Base-by-base conservation (phyloP, 2,113 vertebrate species). In the Conger conger region DNA sequence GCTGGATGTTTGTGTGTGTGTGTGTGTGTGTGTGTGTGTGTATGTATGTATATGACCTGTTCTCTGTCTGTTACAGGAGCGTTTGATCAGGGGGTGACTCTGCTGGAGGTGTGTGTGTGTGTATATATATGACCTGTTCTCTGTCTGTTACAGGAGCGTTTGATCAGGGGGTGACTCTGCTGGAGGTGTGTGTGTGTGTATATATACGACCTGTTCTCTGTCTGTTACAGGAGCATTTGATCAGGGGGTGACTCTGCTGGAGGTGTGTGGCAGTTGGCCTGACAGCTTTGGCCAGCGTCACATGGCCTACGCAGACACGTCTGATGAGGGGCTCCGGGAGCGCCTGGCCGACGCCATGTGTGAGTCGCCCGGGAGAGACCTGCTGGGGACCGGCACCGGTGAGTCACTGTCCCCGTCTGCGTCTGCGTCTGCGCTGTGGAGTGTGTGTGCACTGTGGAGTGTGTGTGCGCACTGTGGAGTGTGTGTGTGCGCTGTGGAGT, bases 251-350 rank as follows among this genome's bases (percentile, higher is more conserved):
- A 99, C 98, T 54, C 92, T 99, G 89, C 95, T 99, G 91, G 97
- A 99, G 91, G 97, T 99, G 76, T 99, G 97, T 0, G 98, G 98
- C 84, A 99, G 98, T 92, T 99, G 98, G 98, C 98, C 98, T 0
- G 98, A 99, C 91, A 99, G 95, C 93, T 99, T 99, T 0, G 96
- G 97, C 9, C 94, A 99, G 36, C 95, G 97, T 15, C 97, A 99
- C 91, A 92, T 97, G 91, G 94, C 96, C 36, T 98, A 96, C 30
- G 91, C 96, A 40, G 98, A 99, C 83, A 94, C 95, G 91, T 95
- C 95, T 0, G 98, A 99, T 54, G 98, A 99, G 90, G 97, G 98
- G 78, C 96, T 99, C n/a, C 94, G 97, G 30, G 98, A 99, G 90
- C 96, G 98, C 50, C 95, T 99, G 81, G 98, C 98, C 0, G 98